Evolutionary conservation across 2,113 vertebrate genomes (phyloP).

Genomic region (Melanostigma gelatinosum): DNA sequence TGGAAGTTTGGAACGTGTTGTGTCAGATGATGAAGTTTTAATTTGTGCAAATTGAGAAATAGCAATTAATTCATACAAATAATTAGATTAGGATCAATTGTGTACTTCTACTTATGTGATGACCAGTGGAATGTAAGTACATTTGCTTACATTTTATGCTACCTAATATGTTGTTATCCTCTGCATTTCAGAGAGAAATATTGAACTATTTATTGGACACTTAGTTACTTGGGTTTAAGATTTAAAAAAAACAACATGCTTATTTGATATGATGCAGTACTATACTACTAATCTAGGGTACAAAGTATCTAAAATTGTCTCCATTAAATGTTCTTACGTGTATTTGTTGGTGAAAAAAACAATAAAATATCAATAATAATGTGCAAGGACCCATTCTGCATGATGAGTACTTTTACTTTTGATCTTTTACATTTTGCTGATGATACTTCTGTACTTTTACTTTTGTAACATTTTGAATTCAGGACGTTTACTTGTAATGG

Average conservation of each 20-base stretch:
- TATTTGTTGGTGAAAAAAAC: neutral
- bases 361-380: neutral
- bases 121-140: neutral
- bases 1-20: neutral
- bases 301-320: neutral
- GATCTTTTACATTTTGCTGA: neutral
- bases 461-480: neutral
- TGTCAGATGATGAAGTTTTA: neutral
- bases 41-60: neutral
- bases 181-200: neutral
- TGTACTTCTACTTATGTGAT: conserved; percentile 8
- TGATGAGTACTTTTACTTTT: too few species aligned
- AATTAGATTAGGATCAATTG: neutral
- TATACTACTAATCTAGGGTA: neutral
- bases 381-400: neutral
- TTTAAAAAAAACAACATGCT: neutral
- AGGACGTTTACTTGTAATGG: neutral
- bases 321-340: neutral
- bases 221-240: neutral
- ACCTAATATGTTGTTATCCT: neutral
- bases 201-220: neutral
- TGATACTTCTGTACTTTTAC: neutral
- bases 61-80: neutral
- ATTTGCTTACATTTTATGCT: neutral
- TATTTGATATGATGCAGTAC: neutral